phyloP scores from a whole-genome alignment of 2,113 vertebrate species.

The Platycercus adscitus region DNA sequence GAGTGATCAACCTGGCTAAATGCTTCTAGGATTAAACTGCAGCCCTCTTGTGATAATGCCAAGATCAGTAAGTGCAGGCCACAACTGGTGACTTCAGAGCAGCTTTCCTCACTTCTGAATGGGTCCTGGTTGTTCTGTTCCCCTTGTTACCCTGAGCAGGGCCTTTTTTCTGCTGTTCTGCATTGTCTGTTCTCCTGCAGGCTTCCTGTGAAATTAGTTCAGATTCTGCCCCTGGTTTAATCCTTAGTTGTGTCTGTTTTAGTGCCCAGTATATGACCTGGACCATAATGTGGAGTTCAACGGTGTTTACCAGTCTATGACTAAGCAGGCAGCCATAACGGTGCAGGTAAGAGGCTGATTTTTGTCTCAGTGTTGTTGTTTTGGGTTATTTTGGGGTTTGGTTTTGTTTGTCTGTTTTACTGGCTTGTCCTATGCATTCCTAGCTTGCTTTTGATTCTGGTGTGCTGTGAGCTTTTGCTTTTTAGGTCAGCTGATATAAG shows the following conservation, averaged over 20 bases:
- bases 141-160: neutral
- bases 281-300: constrained; percentile 85
- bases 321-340: constrained; percentile 82
- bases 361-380: neutral
- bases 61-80: neutral
- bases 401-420: neutral
- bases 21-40: neutral
- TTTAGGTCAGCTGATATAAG: neutral
- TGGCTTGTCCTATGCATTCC: neutral
- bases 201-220: neutral
- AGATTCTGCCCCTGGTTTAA: neutral
- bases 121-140: neutral
- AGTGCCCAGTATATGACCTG: constrained; percentile 85
- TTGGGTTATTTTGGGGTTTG: neutral
- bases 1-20: neutral
- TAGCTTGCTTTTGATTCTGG: neutral
- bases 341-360: constrained; percentile 75
- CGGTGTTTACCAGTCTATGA: constrained; percentile 84
- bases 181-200: neutral
- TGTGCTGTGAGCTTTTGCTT: neutral
- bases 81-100: neutral
- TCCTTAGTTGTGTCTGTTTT: neutral
- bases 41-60: neutral
- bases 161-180: neutral
- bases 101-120: neutral